phyloP scores from a whole-genome alignment of 2,888 invertebrate species.

The Lithophane semibrunnea region DNA sequence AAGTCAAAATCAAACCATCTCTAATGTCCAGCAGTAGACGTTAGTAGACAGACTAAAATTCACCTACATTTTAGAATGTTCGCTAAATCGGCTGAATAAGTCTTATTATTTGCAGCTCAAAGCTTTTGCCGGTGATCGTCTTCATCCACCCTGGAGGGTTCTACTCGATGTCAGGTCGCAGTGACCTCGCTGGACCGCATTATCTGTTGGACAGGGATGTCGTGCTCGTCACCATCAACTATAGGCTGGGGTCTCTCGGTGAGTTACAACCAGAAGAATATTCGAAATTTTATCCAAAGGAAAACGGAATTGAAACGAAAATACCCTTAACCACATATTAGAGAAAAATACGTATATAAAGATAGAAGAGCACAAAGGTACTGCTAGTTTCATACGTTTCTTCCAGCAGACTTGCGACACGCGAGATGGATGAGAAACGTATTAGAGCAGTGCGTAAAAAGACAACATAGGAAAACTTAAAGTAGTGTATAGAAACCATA shows the following conservation, averaged over 20 bases:
- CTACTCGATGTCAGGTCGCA: conserved; percentile 91
- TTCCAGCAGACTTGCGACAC: no score
- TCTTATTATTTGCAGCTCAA: conserved; percentile 62
- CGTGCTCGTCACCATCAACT: conserved; percentile 92
- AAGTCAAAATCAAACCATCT: not conserved
- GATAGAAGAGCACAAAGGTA: no score
- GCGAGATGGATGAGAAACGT: not conserved
- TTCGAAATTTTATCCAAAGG: not conserved
- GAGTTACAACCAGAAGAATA: not conserved
- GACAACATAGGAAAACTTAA: not conserved
- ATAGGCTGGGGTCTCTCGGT: conserved; percentile 89
- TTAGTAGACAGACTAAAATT: not conserved
- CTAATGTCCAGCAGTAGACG: not conserved
- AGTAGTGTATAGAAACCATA: not conserved
- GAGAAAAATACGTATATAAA: not conserved
- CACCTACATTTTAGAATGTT: not conserved
- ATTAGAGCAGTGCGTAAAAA: not conserved
- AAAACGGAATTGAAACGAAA: no score
- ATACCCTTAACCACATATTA: not conserved
- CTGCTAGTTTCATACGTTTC: not conserved
- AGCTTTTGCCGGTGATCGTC: conserved; percentile 91
- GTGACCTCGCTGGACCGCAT: conserved; percentile 89
- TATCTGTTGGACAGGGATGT: conserved; percentile 92
- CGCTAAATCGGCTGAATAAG: no score
- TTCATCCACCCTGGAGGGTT: conserved; percentile 93